phyloP scores from a whole-genome alignment of 2,113 vertebrate species.

The Alaudala cheleensis region DNA sequence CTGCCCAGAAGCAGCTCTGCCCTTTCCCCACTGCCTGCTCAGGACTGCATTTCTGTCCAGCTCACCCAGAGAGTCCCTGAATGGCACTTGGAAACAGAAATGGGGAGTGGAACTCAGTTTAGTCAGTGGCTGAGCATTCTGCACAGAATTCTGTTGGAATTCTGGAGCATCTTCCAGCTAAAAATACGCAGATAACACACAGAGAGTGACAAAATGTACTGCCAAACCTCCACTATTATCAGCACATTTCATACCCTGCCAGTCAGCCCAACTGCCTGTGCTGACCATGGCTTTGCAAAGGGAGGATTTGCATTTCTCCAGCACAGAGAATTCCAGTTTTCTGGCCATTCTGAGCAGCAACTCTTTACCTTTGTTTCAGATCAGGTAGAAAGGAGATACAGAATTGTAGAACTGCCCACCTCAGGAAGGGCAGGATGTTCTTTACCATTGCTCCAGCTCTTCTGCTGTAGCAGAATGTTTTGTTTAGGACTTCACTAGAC shows the following conservation, averaged over 20 bases:
- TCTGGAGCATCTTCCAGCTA: neutral
- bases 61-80: neutral
- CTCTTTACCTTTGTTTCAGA: too few species aligned
- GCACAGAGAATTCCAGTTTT: neutral
- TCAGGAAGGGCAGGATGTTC: neutral
- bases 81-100: neutral
- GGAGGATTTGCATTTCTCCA: neutral
- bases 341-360: neutral
- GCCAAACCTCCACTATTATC: neutral
- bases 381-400: neutral
- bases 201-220: neutral
- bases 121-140: neutral
- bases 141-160: neutral
- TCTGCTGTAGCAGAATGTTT: neutral
- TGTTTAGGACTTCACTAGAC: neutral
- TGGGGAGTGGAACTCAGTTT: neutral
- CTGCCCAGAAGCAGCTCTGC: neutral
- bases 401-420: neutral
- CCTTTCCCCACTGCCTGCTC: neutral
- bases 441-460: neutral
- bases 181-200: neutral
- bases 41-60: neutral
- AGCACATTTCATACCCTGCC: neutral
- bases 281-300: neutral
- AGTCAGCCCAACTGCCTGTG: neutral